A percentile compares a stretch with the other conserved stretches of the same genome.
Conservation (phyloP, 1,140 invertebrate genomes). For the Nasonia giraulti region DNA sequence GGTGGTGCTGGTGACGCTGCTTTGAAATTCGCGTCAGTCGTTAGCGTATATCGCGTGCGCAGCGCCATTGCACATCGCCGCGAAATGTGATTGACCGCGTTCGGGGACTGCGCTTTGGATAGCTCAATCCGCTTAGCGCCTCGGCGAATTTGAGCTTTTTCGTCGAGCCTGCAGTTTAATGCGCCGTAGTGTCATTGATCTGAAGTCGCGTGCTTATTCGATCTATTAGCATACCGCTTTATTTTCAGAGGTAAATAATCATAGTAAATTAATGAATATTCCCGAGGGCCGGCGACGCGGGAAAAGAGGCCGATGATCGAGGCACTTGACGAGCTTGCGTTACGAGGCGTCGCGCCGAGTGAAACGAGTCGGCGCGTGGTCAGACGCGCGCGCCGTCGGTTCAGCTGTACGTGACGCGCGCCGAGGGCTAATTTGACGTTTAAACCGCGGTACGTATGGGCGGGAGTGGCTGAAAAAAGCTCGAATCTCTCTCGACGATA, state of each 20-base stretch:
- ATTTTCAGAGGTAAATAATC: no score
- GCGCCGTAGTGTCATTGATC: no score
- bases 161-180: not conserved
- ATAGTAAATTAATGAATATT: no score
- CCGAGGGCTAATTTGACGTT: constrained; percentile 32
- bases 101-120: not conserved
- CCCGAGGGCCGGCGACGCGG: no score
- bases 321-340: not conserved
- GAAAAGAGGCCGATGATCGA: not conserved
- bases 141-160: not conserved
- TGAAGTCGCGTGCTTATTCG: no score
- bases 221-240: no score
- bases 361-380: constrained; percentile 34
- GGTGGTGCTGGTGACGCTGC: not conserved
- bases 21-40: constrained; percentile 43
- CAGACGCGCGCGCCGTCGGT: not conserved
- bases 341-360: not conserved
- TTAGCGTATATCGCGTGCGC: constrained; percentile 16
- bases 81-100: constrained; percentile 47
- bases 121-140: constrained; percentile 23
- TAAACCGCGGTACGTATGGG: not conserved
- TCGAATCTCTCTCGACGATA: not conserved
- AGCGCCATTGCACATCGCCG: not conserved
- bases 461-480: not conserved
- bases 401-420: constrained; percentile 15